These are phyloP conservation scores for Chondrilla cf. caribensis DNA, from an alignment of 37 sponge, comb jelly and placozoan genomes.

Conservation along the genomic window DNA sequence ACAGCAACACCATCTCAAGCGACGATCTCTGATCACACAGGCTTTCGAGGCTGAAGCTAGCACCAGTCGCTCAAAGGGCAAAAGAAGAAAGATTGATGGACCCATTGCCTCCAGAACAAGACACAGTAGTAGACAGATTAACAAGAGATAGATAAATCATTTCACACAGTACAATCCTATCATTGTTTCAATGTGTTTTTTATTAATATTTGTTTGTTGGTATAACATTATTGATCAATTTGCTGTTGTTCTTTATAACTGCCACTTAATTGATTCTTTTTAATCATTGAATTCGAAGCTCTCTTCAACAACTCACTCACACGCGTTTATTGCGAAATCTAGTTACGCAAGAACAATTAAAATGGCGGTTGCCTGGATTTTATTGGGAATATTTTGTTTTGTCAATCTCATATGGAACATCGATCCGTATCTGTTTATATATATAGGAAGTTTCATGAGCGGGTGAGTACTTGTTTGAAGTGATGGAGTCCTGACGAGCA, in stretches of 20 bases:
- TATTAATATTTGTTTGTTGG: too few relatives aligned
- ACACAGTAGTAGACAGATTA: not conserved
- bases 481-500: too few relatives aligned
- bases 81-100: not conserved
- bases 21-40: slow-evolving; percentile 10
- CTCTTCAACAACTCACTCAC: too few relatives aligned
- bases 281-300: too few relatives aligned
- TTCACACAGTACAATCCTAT: too few relatives aligned
- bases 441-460: not conserved
- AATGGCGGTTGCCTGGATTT: not conserved
- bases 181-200: too few relatives aligned
- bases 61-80: not conserved
- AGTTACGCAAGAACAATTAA: too few relatives aligned
- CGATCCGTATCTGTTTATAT: not conserved
- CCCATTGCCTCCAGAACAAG: not conserved
- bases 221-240: too few relatives aligned
- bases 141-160: too few relatives aligned
- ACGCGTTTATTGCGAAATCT: too few relatives aligned
- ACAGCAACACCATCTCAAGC: not conserved
- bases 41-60: not conserved
- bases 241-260: too few relatives aligned
- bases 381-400: not conserved
- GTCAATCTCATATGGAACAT: slow-evolving; percentile 8
- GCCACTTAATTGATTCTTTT: too few relatives aligned
- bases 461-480: not conserved